Base-by-base conservation (phyloP, 2,797 vertebrate species). In the Spondyliosoma cantharus region DNA sequence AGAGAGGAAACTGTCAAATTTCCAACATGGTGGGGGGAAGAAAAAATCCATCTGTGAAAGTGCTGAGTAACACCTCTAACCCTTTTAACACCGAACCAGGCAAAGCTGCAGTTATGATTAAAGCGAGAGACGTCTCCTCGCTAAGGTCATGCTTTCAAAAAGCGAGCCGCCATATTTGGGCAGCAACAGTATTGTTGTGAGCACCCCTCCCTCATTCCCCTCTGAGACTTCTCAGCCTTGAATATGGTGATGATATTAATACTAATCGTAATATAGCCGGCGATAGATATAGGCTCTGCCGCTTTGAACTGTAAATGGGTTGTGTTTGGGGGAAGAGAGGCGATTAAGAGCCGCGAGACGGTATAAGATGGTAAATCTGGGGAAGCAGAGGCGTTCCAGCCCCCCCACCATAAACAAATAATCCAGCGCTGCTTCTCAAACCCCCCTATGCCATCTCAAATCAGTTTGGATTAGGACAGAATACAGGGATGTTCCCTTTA, bases 281-380 rank as follows among this genome's bases (percentile, higher is more conserved):
- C 83, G 78, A 94, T 91, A 91, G 90, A 92, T 90, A 91, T 83
- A 89, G 91, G 74, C 91, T 88, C 75, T 57, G 81, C 75, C 52
- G 92, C 94, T 95, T 95, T 95, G 94, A 95, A 95, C 94, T 93
- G 92, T 92, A 93, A 95, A 93, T 92, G 92, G 88, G 92, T 91
- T 91, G 87, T 86, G 90, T 92, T 91, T 81, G 88, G 92, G 90
- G 90, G 89, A 92, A 92, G 92, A 90, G 92, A 89, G 86, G 87
- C 82, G 93, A 95, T 95, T 95, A 94, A 89, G 89, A 85, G 87
- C 84, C 66, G 73, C 76, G 65, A 90, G 90, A 89, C 87, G 74
- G 75, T 90, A 92, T 91, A 91, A 93, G 89, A 91, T 89, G 85
- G 86, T 91, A 94, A 94, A 94, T 94, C 92, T 93, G 83, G 84